A percentile compares a stretch with the other conserved stretches of the same genome.
Conservation (phyloP, 2,888 invertebrate species). For the Hyppa rectilinea region DNA sequence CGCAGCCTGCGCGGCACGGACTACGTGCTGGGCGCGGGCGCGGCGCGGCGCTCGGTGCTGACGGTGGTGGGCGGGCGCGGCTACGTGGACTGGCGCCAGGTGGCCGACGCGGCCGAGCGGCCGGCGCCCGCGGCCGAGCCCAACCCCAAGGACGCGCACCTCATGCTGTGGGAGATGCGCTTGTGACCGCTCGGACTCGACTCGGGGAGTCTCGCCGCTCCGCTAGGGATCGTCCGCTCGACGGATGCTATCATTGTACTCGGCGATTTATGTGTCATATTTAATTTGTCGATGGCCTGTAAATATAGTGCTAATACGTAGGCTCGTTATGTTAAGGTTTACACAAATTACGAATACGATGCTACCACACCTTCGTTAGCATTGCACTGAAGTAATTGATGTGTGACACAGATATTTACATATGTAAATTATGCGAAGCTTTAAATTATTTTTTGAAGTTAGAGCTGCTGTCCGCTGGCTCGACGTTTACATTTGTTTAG, state of each 20-base stretch:
- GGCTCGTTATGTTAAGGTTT: conserved; percentile 60
- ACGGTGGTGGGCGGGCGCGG: conserved; percentile 97
- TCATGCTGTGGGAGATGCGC: conserved; percentile 96
- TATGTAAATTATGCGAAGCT: conserved; percentile 86
- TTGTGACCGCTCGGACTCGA: conserved; percentile 76
- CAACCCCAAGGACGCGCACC: conserved; percentile 96
- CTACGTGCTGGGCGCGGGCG: conserved; percentile 83
- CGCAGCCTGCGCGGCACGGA: conserved; percentile 85
- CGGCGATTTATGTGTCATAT: conserved; percentile 80
- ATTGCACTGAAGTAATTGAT: conserved; percentile 60
- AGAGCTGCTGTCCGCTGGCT: conserved; percentile 70
- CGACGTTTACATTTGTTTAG: conserved; percentile 78
- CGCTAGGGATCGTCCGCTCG: conserved; percentile 45
- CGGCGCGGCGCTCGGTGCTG: conserved; percentile 94
- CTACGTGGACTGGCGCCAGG: conserved; percentile 96
- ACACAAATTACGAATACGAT: conserved; percentile 51
- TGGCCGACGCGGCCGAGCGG: conserved; percentile 92
- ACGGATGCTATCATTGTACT: conserved; percentile 63
- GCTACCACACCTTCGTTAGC: conserved; percentile 50
- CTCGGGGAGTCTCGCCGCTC: conserved; percentile 31
- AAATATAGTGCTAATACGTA: conserved; percentile 71
- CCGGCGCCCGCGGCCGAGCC: conserved; percentile 91
- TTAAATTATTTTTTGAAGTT: conserved; percentile 88
- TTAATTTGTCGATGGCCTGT: conserved; percentile 71
- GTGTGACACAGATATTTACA: conserved; percentile 72